These are phyloP conservation scores for Sminthurinus aureus DNA, from an alignment of 2,888 invertebrate genomes.

Conservation along the genomic window DNA sequence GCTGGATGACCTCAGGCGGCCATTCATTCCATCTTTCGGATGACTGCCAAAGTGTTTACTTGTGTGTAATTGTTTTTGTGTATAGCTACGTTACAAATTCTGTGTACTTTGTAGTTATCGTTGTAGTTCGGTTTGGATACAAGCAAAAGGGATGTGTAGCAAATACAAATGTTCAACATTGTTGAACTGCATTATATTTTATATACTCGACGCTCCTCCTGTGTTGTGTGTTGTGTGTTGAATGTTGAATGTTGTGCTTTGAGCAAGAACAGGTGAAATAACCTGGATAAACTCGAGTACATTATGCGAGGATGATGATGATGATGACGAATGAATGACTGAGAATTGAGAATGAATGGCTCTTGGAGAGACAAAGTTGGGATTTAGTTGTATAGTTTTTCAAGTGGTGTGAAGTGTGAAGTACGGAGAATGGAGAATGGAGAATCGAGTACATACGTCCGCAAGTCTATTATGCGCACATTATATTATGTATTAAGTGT, in stretches of 20 bases:
- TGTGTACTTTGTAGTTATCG: not conserved
- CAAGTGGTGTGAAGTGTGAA: too few species aligned
- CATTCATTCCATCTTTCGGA: not conserved
- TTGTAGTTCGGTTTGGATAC: not conserved
- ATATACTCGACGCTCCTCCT: too few species aligned
- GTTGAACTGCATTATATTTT: not conserved
- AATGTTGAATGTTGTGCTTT: too few species aligned
- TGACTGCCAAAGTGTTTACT: slow-evolving; percentile 11
- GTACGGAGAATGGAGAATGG: too few species aligned
- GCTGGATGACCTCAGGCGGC: not conserved
- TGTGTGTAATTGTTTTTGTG: slow-evolving; percentile 15
- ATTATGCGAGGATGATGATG: too few species aligned
- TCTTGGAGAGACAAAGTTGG: not conserved
- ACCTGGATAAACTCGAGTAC: not conserved
- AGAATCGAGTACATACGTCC: too few species aligned
- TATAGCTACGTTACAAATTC: not conserved
- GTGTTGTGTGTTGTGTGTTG: too few species aligned
- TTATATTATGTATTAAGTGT: not conserved
- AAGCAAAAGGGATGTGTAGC: not conserved
- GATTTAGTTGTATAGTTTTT: too few species aligned
- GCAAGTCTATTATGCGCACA: too few species aligned
- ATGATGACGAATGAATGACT: not conserved
- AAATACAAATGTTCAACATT: not conserved
- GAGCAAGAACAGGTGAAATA: not conserved
- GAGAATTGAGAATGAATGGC: not conserved